Evolutionary conservation across 2,113 vertebrate species (phyloP).

Genomic region (Odobenus rosmarus): DNA sequence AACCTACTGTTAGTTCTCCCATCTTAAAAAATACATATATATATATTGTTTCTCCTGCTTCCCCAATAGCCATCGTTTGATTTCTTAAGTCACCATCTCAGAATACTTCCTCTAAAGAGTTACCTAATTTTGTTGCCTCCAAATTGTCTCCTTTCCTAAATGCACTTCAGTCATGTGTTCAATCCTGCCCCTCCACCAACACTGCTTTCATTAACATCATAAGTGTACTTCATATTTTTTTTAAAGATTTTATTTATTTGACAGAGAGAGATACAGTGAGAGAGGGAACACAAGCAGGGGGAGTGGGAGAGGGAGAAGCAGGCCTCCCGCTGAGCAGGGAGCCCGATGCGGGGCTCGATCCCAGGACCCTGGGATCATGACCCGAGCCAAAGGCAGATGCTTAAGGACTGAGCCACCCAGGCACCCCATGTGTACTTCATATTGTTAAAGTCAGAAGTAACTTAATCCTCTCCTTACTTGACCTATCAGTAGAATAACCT

Average conservation of each 20-base stretch:
- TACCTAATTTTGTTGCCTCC: background rate
- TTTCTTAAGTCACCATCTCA: background rate
- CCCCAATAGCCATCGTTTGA: background rate
- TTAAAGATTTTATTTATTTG: no score
- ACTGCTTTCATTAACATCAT: background rate
- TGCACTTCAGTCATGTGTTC: background rate
- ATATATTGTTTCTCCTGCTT: background rate
- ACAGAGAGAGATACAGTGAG: no score
- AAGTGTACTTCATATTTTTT: background rate
- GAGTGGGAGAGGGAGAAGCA: no score
- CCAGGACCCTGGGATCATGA: no score
- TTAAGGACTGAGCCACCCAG: no score
- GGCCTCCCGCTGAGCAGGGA: no score
- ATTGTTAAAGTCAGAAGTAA: background rate
- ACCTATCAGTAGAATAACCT: background rate
- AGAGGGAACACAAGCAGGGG: no score
- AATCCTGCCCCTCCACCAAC: background rate
- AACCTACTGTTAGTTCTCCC: background rate
- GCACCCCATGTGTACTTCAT: no score
- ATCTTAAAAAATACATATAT: background rate
- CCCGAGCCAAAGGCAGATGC: no score
- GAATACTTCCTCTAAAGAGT: background rate
- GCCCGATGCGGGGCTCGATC: no score
- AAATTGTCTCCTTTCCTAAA: background rate
- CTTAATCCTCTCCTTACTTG: background rate